These are phyloP conservation scores for Loris lydekkerianus DNA, from an alignment of 2,797 vertebrate genomes.

Conservation along the genomic window DNA sequence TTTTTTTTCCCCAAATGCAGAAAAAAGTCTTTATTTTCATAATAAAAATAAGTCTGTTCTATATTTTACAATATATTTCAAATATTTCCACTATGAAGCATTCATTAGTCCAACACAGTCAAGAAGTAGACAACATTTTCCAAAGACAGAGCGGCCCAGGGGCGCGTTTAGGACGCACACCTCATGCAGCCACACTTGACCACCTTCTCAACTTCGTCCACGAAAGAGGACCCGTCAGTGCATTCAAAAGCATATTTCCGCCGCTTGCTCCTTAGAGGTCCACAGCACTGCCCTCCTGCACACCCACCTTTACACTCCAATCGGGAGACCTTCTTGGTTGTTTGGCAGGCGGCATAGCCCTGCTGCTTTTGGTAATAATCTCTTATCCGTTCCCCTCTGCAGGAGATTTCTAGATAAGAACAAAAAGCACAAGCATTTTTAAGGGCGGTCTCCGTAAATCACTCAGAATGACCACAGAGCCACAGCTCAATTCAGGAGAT, in stretches of 20 bases:
- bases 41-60: conserved; percentile 99
- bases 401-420: conserved; percentile 95
- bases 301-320: conserved; percentile 97
- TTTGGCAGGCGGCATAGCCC: conserved; percentile 99
- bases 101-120: conserved; percentile 95
- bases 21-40: conserved; percentile 95
- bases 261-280: conserved; percentile 96
- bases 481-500: background rate
- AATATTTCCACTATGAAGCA: conserved; percentile 97
- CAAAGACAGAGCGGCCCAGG: conserved; percentile 78
- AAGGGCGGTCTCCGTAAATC: background rate
- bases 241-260: conserved; percentile 99
- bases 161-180: conserved; percentile 92
- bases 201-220: conserved; percentile 98
- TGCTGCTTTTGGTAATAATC: conserved; percentile 99
- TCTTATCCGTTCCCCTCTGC: conserved; percentile 98
- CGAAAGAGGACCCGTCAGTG: conserved; percentile 98
- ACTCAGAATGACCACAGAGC: rapidly evolving
- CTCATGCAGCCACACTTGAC: conserved; percentile 97
- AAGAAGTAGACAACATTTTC: conserved; percentile 88
- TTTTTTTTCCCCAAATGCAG: conserved; percentile 88
- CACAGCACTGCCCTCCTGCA: conserved; percentile 94
- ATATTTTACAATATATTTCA: conserved; percentile 99
- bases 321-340: conserved; percentile 98
- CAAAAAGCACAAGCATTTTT: background rate